Base-by-base conservation (phyloP, 2,113 vertebrate genomes). In the Pterocles burchelli region DNA sequence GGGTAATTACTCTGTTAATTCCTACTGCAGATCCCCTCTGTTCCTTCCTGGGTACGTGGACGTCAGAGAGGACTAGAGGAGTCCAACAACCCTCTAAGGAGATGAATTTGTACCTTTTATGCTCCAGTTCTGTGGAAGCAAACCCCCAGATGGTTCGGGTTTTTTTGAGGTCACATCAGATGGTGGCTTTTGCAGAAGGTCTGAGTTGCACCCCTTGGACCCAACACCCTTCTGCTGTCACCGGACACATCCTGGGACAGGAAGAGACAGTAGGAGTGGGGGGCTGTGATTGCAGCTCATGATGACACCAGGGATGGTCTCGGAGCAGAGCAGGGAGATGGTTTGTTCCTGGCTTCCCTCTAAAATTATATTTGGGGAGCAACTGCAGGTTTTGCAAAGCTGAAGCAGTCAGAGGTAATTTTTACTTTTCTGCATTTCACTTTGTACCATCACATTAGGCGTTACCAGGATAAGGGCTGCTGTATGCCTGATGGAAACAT, bases 171-270 rank as follows among this genome's bases (percentile, higher is more conserved):
- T 74, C 48, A 34, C 33, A 43, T 52, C 28, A 70, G 7, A 31
- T 28, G 28, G 3, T 48, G 16, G 6, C 11, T 54, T 90, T 55
- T 88, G 34, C 49, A 26, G 52, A 28, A 72, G 20, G 10, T 29
- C 59, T 68, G 49, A 63, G 68, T 29, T 2, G 2, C 10, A 62
- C 0, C 26, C 11, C 46, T 65, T 0, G 0, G 26, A 41, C 8
- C 26, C 62, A 65, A 0, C 8, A 20, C 18, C 57, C 4, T 49
- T 80, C 28, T 86, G 76, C 10, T 15, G 2, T 16, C 26, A 29
- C 2, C 2, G 2, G 48, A 7, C 7, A 21, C 34, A 34, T 20
- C 24, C 28, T 0, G 0, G 79, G 63, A 21, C 7, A 41, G 36
- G 13, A 38, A 45, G 38, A 61, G 29, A 8, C 25, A 19, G 58